Evolutionary conservation across 53 echinoderm and acorn worm species (phyloP), one percentile per base, ranked within the genome.

Genomic region (Mesocentrotus franciscanus): DNA sequence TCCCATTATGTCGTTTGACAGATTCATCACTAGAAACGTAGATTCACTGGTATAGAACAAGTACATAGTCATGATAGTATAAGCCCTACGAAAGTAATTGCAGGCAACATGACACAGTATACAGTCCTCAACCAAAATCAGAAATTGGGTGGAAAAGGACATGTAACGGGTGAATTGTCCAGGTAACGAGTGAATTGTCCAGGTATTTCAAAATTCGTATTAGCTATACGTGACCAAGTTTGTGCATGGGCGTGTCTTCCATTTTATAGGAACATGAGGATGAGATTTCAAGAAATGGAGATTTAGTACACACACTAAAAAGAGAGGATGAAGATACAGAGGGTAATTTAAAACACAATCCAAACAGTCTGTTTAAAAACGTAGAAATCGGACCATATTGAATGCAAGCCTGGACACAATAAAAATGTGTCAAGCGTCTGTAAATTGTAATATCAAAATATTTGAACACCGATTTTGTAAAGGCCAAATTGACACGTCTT

Each of bases 401-500:
- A 33, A 81, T 33, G 13, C 42, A 16, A 81, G 15, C 18, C 81
- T 18, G 22, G 81, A 30, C 36, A 36, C 32, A 32, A 34, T 33
- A 9, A 32, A 32, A 14, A 78, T 14, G 32, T 78, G 22, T 81
- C 81, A 81, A 42, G 42, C 22, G 81, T 39, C 30, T 42, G 20
- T 42, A 81, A 81, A 81, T 81, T 81, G 36, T 39, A 20, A 81
- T 81, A 81, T 20, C 17, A 81, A 39, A 81, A 42, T 81, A 81
- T 81, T 81, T 42, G 81, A 39, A 39, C 42, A 81, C 42, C 42
- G 20, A 42, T 39, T 39, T 81, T 20, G 12, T 17, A 81, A 81
- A 81, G 42, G 22, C 81, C 36, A 36, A 42, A 39, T 39, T 39
- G 81, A 27, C 81, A 81, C 81, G 81, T 39, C 12, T 81, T 81